phyloP scores from a whole-genome alignment of 2,113 vertebrate species.

The Patagioenas fasciata region DNA sequence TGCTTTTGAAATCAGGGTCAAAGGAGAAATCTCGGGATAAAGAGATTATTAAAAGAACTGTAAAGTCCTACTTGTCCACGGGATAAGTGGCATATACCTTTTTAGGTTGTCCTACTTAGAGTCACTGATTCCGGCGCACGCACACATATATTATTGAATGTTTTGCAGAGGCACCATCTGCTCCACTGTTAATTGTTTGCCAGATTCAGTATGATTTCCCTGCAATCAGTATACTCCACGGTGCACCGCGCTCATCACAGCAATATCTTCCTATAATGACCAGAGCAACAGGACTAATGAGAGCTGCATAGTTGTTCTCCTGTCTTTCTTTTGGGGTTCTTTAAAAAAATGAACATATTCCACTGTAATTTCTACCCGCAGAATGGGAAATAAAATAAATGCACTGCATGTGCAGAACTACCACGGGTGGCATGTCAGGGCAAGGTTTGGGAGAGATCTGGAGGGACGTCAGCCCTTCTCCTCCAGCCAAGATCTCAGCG shows the following conservation, averaged over 20 bases:
- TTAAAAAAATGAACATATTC: not conserved
- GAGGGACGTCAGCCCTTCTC: not conserved
- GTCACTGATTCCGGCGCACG: conserved; percentile 6
- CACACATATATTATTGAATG: conserved; percentile 42
- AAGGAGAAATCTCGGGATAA: conserved; percentile 50
- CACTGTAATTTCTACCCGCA: not conserved
- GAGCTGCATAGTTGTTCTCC: not conserved
- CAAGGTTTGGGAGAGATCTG: not conserved
- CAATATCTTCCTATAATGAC: not conserved
- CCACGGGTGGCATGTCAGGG: not conserved
- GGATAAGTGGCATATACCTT: conserved; percentile 68
- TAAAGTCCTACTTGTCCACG: conserved; percentile 55
- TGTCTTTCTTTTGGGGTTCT: not conserved
- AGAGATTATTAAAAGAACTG: conserved; percentile 64
- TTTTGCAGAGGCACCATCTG: conserved; percentile 52
- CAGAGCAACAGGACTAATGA: accelerated
- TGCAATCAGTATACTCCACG: not conserved
- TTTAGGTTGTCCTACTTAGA: conserved; percentile 69
- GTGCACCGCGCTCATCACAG: accelerated
- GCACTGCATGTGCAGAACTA: not conserved
- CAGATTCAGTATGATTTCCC: not conserved
- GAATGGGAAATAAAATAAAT: not conserved
- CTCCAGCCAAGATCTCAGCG: not conserved
- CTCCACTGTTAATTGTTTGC: not conserved
- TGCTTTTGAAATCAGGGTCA: conserved; percentile 58